Percentiles rank a stretch among this genome's conserved stretches.
Conservation (phyloP, 2,888 invertebrate species). For the Caenorhabditis doughertyi region DNA sequence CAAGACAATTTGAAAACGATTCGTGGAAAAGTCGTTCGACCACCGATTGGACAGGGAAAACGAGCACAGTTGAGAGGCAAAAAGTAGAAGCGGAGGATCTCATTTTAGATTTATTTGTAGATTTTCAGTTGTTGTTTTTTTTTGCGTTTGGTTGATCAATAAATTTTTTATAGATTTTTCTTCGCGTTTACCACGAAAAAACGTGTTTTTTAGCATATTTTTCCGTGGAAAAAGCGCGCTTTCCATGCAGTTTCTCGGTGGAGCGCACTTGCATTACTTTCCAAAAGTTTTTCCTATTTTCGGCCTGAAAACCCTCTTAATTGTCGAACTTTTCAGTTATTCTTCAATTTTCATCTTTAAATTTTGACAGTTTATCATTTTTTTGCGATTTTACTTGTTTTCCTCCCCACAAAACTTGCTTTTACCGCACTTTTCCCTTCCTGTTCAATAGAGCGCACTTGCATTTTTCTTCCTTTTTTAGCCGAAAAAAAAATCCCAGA, state of each 20-base stretch:
- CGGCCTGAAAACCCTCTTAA: too few species aligned
- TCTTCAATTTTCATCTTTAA: background rate
- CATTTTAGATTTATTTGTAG: background rate
- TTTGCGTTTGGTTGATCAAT: too few species aligned
- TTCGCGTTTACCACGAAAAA: background rate
- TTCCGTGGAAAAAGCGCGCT: background rate
- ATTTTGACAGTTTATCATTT: too few species aligned
- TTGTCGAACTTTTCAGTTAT: background rate
- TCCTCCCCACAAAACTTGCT: background rate
- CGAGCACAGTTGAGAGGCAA: constrained; percentile 77
- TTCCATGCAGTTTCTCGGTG: background rate
- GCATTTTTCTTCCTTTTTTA: constrained; percentile 3
- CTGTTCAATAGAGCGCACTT: background rate
- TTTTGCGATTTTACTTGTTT: background rate
- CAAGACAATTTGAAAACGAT: constrained; percentile 79
- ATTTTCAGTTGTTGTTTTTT: too few species aligned
- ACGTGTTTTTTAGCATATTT: constrained; percentile 2
- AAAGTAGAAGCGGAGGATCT: constrained; percentile 50
- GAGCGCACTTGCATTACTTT: constrained; percentile 13
- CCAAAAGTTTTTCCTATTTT: background rate
- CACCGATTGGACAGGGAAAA: constrained; percentile 81
- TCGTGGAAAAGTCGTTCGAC: constrained; percentile 79
- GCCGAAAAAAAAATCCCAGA: background rate
- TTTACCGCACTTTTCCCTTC: background rate
- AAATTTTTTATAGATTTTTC: constrained; percentile 5